Evolutionary conservation across 1,140 invertebrate genomes (phyloP).

Genomic region (Octopus bimaculoides): DNA sequence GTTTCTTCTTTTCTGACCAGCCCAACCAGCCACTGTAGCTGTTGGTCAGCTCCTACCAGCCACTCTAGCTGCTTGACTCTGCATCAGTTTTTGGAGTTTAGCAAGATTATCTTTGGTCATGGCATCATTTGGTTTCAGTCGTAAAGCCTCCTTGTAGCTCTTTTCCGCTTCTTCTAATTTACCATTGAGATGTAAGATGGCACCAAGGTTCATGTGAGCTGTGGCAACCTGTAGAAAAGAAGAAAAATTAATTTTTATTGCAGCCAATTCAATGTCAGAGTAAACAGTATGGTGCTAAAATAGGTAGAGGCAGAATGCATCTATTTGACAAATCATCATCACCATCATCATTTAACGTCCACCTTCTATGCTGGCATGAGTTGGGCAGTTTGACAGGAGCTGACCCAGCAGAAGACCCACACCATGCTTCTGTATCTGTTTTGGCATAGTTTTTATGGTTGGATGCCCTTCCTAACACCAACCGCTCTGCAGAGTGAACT

Average conservation of each 20-base stretch:
- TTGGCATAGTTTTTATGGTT: too few relatives aligned
- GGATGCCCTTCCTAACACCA: too few relatives aligned
- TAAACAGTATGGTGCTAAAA: background rate
- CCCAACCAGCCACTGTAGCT: too few relatives aligned
- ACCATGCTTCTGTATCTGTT: too few relatives aligned
- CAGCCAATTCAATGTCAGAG: slow-evolving; percentile 3
- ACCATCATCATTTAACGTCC: too few relatives aligned
- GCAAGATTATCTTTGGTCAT: slow-evolving; percentile 85
- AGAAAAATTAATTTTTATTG: background rate
- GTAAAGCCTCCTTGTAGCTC: slow-evolving; percentile 78
- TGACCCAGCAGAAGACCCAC: too few relatives aligned
- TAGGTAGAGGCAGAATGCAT: background rate
- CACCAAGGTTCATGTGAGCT: slow-evolving; percentile 89
- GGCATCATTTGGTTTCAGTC: slow-evolving; percentile 78
- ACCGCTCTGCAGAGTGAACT: too few relatives aligned
- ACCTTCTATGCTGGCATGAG: too few relatives aligned
- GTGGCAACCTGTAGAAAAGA: slow-evolving; percentile 71
- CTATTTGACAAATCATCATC: too few relatives aligned
- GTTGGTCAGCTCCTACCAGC: too few relatives aligned
- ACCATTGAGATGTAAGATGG: slow-evolving; percentile 87
- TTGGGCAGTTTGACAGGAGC: too few relatives aligned
- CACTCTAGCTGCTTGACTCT: background rate
- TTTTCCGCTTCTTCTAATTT: slow-evolving; percentile 81
- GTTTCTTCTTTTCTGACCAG: too few relatives aligned
- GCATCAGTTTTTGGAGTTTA: slow-evolving; percentile 66